Evolutionary conservation across 2,888 invertebrate genomes (phyloP), one percentile per base, ranked within the genome.

Genomic region (Drosophila diplacantha): DNA sequence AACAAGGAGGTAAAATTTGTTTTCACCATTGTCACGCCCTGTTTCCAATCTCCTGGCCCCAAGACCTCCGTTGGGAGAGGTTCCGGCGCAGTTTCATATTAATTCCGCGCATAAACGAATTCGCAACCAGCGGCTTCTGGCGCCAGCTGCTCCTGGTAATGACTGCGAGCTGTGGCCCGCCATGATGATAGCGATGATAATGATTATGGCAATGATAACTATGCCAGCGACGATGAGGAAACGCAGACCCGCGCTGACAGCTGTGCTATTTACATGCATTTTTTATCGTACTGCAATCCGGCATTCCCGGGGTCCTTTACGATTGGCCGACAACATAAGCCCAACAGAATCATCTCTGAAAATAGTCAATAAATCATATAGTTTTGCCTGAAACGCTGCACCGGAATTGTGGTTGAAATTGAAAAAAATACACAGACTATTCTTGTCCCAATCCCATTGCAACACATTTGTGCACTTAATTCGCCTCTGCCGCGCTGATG

Each of bases 31-130:
- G 52, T 24, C 9, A 16, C n/a, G 5, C n/a, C 46, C 38, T 22
- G 14, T 22, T 37, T 11, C n/a, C 37, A 8, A 12, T n/a, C 39
- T 5, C 14, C 29, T 3, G 26, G 18, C 38, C 34, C 16, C 12
- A 22, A 34, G 18, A 34, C 39, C 31, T 49, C 41, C 53, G 16
- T 47, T 60, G 26, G 26, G 20, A 14, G n/a, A 32, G 38, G 14
- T 37, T 32, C 26, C 32, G n/a, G n/a, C 35, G 51, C 38, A 37
- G 20, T 58, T 73, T 59, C 43, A 31, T 57, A 62, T 67, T 63
- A 70, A 55, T 70, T 60, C 57, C 38, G 34, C 46, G 56, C 65
- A 57, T 81, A 72, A 77, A 72, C 81, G 71, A 83, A 71, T 75
- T 83, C 66, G 50, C 71, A 65, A 68, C 60, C 58, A 22, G 58